A percentile compares a stretch with the other conserved stretches of the same genome.
These are phyloP conservation scores for Drosophila hamatofila DNA, from an alignment of 2,888 invertebrate genomes.

Conservation along the genomic window DNA sequence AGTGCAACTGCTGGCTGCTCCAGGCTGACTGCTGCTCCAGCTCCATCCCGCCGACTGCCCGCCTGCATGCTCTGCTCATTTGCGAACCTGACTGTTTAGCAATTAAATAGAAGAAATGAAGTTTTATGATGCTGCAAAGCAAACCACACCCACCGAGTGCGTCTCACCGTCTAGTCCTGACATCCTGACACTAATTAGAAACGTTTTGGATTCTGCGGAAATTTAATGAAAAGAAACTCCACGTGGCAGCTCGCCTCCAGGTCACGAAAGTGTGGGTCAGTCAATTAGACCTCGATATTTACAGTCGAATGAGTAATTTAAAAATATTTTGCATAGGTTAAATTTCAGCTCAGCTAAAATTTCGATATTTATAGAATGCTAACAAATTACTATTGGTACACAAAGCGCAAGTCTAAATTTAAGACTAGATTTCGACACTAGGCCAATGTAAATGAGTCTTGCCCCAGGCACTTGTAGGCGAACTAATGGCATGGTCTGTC, in stretches of 20 bases:
- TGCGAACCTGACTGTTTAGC: constrained; percentile 47
- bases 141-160: constrained; percentile 36
- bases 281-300: background rate
- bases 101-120: constrained; percentile 73
- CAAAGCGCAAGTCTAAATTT: background rate
- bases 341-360: background rate
- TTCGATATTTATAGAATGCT: background rate
- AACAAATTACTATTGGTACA: too few relatives aligned
- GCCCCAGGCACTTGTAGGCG: constrained; percentile 35
- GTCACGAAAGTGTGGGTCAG: constrained; percentile 3
- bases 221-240: constrained; percentile 34
- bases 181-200: constrained; percentile 38
- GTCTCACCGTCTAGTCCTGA: constrained; percentile 8
- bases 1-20: constrained; percentile 21
- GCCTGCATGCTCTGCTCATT: constrained; percentile 41
- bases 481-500: constrained; percentile 35
- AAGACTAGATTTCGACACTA: background rate
- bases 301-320: background rate
- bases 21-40: background rate
- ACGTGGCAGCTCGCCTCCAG: constrained; percentile 1
- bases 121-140: constrained; percentile 60
- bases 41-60: background rate
- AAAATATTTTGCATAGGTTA: too few relatives aligned
- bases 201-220: constrained; percentile 3
- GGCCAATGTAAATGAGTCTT: constrained; percentile 14